Percentiles rank a stretch among this genome's conserved stretches.
phyloP scores from a whole-genome alignment of 37 sponge, comb jelly and placozoan genomes.

The Spongilla lacustris region DNA sequence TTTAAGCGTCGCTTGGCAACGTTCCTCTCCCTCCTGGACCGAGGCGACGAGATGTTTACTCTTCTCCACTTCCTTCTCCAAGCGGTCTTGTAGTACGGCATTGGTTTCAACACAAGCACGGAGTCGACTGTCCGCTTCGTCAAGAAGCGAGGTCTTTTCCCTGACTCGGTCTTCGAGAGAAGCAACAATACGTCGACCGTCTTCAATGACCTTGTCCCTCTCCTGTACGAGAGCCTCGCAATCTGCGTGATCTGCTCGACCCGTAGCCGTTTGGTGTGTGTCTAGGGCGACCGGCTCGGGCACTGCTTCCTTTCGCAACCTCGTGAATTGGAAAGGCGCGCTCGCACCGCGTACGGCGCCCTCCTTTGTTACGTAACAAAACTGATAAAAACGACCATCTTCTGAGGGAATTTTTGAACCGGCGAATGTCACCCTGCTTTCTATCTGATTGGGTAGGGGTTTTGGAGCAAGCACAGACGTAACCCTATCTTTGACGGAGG shows the following conservation, averaged over 20 bases:
- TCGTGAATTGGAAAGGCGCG: conserved; percentile 22
- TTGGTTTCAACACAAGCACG: not conserved
- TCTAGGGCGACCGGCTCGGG: not conserved
- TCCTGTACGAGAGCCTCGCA: not conserved
- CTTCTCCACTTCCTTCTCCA: conserved; percentile 7
- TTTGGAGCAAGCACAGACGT: conserved; percentile 54
- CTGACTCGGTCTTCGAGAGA: not conserved
- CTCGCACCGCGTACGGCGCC: conserved; percentile 17
- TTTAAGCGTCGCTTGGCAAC: not conserved
- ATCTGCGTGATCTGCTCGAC: not conserved
- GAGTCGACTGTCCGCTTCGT: conserved; percentile 5
- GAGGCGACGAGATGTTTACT: not conserved
- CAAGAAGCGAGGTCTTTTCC: not conserved
- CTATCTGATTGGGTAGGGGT: not conserved
- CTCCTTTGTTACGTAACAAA: conserved; percentile 38
- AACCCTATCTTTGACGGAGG: conserved; percentile 56
- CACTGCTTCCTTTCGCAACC: not conserved
- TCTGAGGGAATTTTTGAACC: conserved; percentile 28
- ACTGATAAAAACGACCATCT: conserved; percentile 55
- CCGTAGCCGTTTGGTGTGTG: not conserved
- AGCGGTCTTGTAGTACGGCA: not conserved
- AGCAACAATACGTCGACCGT: not conserved
- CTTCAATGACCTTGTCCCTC: not conserved
- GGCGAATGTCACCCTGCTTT: conserved; percentile 21
- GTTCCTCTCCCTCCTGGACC: not conserved